Conservation (phyloP, 64 coral and sea anemone species). For the Actinia tenebrosa region DNA sequence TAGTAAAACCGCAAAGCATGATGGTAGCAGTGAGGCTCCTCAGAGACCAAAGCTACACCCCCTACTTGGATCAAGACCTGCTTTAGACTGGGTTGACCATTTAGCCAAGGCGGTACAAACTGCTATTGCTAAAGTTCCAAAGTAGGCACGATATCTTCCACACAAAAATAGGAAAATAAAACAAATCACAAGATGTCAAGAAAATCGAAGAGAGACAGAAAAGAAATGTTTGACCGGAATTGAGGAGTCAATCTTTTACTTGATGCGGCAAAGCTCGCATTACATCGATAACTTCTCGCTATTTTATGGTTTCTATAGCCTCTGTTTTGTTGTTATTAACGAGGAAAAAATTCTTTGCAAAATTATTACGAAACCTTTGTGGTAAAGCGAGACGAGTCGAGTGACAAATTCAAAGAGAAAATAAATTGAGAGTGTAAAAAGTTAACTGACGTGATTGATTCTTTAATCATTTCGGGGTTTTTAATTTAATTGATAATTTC, state of each 20-base stretch:
- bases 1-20: conserved; percentile 1
- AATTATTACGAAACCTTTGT: not conserved
- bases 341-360: not conserved
- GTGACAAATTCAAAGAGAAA: not conserved
- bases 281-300: not conserved
- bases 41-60: conserved; percentile 38
- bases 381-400: not conserved
- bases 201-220: not conserved
- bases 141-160: not conserved
- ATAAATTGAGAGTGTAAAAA: not conserved
- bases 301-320: not conserved
- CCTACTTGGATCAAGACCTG: conserved; percentile 37
- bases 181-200: not conserved
- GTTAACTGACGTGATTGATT: not conserved
- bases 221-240: not conserved
- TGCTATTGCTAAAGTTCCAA: conserved; percentile 43
- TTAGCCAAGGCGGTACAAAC: conserved; percentile 55
- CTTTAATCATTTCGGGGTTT: not conserved
- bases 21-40: not conserved
- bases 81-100: conserved; percentile 41
- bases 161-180: not conserved
- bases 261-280: not conserved
- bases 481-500: not conserved
- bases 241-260: not conserved
- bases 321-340: not conserved